phyloP scores from a whole-genome alignment of 2,888 invertebrate genomes.

The Sipha maydis region DNA sequence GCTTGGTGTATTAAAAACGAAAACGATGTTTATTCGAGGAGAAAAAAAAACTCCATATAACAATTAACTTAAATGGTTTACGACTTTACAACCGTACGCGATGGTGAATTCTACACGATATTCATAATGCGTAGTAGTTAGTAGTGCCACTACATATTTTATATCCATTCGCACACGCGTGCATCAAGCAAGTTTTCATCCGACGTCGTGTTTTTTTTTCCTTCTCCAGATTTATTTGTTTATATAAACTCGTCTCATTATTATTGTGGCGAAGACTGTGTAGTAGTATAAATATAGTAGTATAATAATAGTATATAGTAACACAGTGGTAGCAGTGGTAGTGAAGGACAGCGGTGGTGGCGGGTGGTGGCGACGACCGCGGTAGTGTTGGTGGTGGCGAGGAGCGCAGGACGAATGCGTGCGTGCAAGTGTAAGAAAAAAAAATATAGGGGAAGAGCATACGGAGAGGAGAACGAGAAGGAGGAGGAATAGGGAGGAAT shows the following conservation, averaged over 20 bases:
- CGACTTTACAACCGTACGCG: neutral
- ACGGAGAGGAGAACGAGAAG: neutral
- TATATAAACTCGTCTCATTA: conserved; percentile 46
- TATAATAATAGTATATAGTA: conserved; percentile 13
- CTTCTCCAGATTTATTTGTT: conserved; percentile 54
- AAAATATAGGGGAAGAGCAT: conserved; percentile 14
- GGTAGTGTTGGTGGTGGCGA: neutral
- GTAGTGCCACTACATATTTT: neutral
- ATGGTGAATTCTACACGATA: conserved; percentile 3
- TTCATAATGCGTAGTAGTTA: conserved; percentile 20
- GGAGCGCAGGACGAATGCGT: conserved; percentile 28
- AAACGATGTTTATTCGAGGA: too few relatives aligned
- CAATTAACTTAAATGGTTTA: conserved; percentile 23
- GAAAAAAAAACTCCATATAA: neutral
- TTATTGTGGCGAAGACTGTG: neutral
- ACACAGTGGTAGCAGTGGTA: neutral
- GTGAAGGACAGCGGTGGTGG: neutral
- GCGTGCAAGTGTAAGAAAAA: conserved; percentile 1
- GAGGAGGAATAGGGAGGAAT: conserved; percentile 3
- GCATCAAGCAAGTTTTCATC: neutral
- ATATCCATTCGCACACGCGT: too few relatives aligned
- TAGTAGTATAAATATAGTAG: neutral
- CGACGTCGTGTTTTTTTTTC: conserved; percentile 4
- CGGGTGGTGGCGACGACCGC: neutral
- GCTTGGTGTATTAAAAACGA: too few relatives aligned